Percentiles rank a stretch among this genome's conserved stretches.
Evolutionary conservation across 2,888 invertebrate species (phyloP).

Genomic region (Melanotus villosus): DNA sequence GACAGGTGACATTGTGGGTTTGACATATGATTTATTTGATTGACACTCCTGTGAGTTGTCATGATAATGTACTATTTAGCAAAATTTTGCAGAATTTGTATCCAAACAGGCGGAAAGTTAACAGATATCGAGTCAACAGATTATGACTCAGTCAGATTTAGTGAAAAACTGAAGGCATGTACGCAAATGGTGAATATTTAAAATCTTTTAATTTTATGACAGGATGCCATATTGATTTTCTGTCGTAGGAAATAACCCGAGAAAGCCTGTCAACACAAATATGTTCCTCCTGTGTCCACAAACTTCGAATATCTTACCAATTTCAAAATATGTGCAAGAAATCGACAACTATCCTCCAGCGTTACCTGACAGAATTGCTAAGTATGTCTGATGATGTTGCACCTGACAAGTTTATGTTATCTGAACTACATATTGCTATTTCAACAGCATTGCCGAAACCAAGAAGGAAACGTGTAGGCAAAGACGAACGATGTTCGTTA

Average conservation of each 20-base stretch:
- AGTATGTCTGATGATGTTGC: conserved; percentile 54
- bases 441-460: conserved; percentile 30
- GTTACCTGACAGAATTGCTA: conserved; percentile 62
- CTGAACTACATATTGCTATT: conserved; percentile 60
- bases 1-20: conserved; percentile 66
- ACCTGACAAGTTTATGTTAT: conserved; percentile 57
- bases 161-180: conserved; percentile 65
- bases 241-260: conserved; percentile 62
- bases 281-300: conserved; percentile 64
- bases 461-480: conserved; percentile 62
- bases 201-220: conserved; percentile 50
- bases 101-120: conserved; percentile 62
- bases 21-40: conserved; percentile 66
- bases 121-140: conserved; percentile 63
- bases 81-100: conserved; percentile 66
- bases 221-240: conserved; percentile 65
- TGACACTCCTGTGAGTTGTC: conserved; percentile 60
- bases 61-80: conserved; percentile 64
- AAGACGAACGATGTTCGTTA: conserved; percentile 64
- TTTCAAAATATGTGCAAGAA: conserved; percentile 65
- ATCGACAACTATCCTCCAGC: conserved; percentile 63
- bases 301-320: conserved; percentile 64
- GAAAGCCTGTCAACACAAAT: conserved; percentile 64
- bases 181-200: conserved; percentile 64
- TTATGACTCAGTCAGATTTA: conserved; percentile 63